These are phyloP conservation scores for Cheirogaleus major DNA, from an alignment of 2,797 vertebrate genomes.

Conservation along the genomic window DNA sequence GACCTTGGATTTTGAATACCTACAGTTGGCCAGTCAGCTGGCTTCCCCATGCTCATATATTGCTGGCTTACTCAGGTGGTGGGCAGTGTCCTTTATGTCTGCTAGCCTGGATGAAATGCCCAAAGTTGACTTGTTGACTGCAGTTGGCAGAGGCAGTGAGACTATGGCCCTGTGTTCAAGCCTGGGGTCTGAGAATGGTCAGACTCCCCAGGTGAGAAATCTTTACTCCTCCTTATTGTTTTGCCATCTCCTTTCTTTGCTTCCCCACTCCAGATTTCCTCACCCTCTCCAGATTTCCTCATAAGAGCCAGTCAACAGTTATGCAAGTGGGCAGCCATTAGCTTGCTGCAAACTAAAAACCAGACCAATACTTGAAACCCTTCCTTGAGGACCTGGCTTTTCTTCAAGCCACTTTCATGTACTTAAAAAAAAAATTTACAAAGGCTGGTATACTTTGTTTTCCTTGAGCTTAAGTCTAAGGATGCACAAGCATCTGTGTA, in stretches of 20 bases:
- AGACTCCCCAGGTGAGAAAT: background rate
- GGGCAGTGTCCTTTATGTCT: background rate
- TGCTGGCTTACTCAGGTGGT: background rate
- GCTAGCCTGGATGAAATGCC: background rate
- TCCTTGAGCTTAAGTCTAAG: background rate
- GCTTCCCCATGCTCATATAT: background rate
- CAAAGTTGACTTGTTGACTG: background rate
- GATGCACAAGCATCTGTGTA: background rate
- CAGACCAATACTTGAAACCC: background rate
- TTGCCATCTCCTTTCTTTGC: constrained; percentile 23
- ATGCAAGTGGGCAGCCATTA: background rate
- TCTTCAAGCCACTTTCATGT: background rate
- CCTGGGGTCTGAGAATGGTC: background rate
- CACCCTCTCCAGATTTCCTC: background rate
- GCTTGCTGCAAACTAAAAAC: background rate
- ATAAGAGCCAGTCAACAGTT: background rate
- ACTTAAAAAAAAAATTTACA: background rate
- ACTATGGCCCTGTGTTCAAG: background rate
- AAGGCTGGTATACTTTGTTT: background rate
- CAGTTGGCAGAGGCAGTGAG: background rate
- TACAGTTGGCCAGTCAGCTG: background rate
- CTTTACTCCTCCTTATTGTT: background rate
- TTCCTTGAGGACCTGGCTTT: background rate
- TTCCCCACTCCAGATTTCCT: background rate
- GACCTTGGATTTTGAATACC: constrained; percentile 46